These are phyloP conservation scores for Hyperoplus immaculatus DNA, from an alignment of 2,797 vertebrate species.

Conservation along the genomic window DNA sequence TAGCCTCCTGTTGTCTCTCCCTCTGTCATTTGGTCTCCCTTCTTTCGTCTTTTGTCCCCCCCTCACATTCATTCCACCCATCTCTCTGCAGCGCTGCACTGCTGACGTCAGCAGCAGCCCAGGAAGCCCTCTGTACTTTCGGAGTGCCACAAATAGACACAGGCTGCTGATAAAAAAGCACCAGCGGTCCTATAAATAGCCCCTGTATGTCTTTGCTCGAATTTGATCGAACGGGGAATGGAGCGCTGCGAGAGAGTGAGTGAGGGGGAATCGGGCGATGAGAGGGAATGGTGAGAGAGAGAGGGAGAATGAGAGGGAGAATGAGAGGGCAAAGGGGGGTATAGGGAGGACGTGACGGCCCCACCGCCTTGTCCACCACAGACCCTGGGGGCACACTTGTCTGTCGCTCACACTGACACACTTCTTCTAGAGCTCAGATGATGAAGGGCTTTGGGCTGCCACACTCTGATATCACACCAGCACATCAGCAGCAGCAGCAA, in stretches of 20 bases:
- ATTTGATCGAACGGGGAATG: conserved; percentile 82
- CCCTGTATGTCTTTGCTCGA: conserved; percentile 77
- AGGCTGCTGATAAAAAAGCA: conserved; percentile 84
- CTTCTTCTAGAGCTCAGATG: conserved; percentile 69
- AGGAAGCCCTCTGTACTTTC: conserved; percentile 88
- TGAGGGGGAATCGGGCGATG: conserved; percentile 8
- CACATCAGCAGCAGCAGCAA: conserved; percentile 57
- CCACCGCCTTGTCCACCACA: conserved; percentile 41
- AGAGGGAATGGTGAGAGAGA: neutral
- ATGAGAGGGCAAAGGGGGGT: conserved; percentile 24
- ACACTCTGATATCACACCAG: conserved; percentile 59
- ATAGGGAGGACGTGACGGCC: conserved; percentile 38
- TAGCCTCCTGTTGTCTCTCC: conserved; percentile 41
- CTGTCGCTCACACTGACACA: conserved; percentile 77
- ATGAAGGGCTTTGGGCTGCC: conserved; percentile 73
- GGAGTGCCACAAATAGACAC: conserved; percentile 87
- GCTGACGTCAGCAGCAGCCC: conserved; percentile 84
- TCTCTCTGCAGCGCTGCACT: conserved; percentile 82
- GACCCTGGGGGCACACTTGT: conserved; percentile 63
- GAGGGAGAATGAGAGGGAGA: neutral
- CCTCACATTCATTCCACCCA: conserved; percentile 49
- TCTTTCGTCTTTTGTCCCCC: conserved; percentile 32
- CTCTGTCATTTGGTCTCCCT: conserved; percentile 52
- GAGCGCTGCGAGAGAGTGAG: conserved; percentile 42
- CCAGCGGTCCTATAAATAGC: conserved; percentile 85